These are phyloP conservation scores for Thalpophila matura DNA, from an alignment of 2,888 invertebrate genomes.

Conservation along the genomic window DNA sequence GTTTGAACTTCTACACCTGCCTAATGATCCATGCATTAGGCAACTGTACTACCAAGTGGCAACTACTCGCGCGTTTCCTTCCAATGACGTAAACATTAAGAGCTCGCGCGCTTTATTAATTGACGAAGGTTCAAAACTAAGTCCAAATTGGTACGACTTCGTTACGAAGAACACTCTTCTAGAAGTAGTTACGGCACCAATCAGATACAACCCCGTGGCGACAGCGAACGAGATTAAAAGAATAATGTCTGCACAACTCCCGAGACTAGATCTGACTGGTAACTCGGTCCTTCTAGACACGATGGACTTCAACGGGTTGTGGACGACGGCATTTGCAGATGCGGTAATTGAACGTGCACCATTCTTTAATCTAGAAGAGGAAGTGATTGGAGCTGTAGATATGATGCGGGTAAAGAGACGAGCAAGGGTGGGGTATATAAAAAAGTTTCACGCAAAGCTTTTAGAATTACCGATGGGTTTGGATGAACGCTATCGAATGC, in stretches of 20 bases:
- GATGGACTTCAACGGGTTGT: slow-evolving; percentile 57
- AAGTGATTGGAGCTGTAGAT: slow-evolving; percentile 57
- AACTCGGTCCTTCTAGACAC: slow-evolving; percentile 63
- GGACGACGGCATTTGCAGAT: slow-evolving; percentile 60
- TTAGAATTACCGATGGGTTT: slow-evolving; percentile 59
- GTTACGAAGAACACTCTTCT: slow-evolving; percentile 45
- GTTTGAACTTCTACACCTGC: slow-evolving; percentile 55
- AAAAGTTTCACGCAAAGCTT: slow-evolving; percentile 29
- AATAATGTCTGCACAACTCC: slow-evolving; percentile 39
- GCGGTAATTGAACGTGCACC: slow-evolving; percentile 51
- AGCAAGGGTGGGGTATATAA: slow-evolving; percentile 44
- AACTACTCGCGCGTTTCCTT: slow-evolving; percentile 16
- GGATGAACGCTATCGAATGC: slow-evolving; percentile 52
- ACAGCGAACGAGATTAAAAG: slow-evolving; percentile 38
- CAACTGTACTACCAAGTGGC: slow-evolving; percentile 57
- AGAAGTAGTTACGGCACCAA: slow-evolving; percentile 44
- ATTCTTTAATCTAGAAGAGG: slow-evolving; percentile 53
- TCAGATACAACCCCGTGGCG: slow-evolving; percentile 36
- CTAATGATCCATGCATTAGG: slow-evolving; percentile 56
- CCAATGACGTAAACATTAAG: slow-evolving; percentile 46
- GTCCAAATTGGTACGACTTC: slow-evolving; percentile 53
- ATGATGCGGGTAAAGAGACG: slow-evolving; percentile 54
- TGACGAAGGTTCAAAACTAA: slow-evolving; percentile 55
- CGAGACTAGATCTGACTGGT: slow-evolving; percentile 48
- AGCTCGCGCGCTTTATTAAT: slow-evolving; percentile 56